phyloP scores from a whole-genome alignment of 2,113 vertebrate species.

The Anoplopoma fimbria region DNA sequence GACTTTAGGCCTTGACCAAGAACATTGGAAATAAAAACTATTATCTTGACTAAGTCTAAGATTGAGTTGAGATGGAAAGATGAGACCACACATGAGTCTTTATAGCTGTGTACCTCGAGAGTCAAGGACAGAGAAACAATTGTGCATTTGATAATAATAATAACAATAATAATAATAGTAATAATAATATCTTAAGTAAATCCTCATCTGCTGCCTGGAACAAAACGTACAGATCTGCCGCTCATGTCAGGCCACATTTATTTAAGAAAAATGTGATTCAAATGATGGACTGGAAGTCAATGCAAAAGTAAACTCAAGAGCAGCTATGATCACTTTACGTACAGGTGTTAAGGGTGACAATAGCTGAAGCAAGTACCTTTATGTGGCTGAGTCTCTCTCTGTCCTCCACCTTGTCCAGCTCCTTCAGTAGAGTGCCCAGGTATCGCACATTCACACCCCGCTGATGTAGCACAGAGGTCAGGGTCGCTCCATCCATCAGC shows the following conservation, averaged over 20 bases:
- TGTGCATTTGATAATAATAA: not conserved
- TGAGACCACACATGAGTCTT: not conserved
- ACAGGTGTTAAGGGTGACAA: not conserved
- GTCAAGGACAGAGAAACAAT: not conserved
- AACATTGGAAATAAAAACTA: not conserved
- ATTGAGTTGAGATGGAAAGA: not conserved
- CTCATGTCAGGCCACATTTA: not conserved
- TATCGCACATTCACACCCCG: constrained; percentile 95
- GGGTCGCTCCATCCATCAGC: constrained; percentile 91
- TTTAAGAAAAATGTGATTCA: not conserved
- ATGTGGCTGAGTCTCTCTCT: constrained; percentile 88
- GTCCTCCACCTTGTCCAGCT: constrained; percentile 84
- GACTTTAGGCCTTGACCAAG: not conserved
- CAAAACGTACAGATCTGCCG: not conserved
- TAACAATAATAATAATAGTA: not conserved
- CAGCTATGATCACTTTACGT: not conserved
- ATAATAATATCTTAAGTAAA: not conserved
- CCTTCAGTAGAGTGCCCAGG: constrained; percentile 87
- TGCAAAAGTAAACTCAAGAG: not conserved
- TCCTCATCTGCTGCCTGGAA: not conserved
- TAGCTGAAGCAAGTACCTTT: constrained; percentile 76
- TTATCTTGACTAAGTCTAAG: not conserved
- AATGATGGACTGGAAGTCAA: not conserved
- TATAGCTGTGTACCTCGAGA: not conserved
- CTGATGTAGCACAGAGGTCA: constrained; percentile 92